Percentiles rank a stretch among this genome's conserved stretches.
phyloP scores from a whole-genome alignment of 35 echinoderm and acorn worm genomes.

The Ophiothrix spiculata region DNA sequence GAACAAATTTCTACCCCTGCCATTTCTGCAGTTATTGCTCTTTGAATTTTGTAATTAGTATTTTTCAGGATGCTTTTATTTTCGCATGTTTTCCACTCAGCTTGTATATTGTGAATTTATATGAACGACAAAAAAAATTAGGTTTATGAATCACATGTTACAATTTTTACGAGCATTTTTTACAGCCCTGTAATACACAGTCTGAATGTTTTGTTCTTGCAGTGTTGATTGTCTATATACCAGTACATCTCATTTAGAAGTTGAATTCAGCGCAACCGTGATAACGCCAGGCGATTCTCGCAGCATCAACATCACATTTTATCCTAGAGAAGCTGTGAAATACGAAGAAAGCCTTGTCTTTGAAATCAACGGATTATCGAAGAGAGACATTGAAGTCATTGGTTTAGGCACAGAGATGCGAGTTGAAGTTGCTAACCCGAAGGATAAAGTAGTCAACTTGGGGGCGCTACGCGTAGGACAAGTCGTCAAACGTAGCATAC shows the following conservation, averaged over 20 bases:
- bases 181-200: too few relatives aligned
- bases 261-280: constrained; percentile 77
- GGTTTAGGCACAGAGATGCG: constrained; percentile 89
- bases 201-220: neutral
- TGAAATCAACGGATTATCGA: constrained; percentile 93
- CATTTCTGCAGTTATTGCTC: too few relatives aligned
- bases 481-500: constrained; percentile 69
- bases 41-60: too few relatives aligned
- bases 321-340: constrained; percentile 67
- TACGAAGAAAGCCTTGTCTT: constrained; percentile 79
- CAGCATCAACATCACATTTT: constrained; percentile 85
- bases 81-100: too few relatives aligned
- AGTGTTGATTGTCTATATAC: constrained; percentile 89
- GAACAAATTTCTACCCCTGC: too few relatives aligned
- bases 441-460: constrained; percentile 81
- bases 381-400: constrained; percentile 63
- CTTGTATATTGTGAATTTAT: too few relatives aligned
- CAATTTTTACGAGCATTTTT: too few relatives aligned
- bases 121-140: too few relatives aligned
- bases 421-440: constrained; percentile 88
- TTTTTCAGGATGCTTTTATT: too few relatives aligned
- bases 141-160: too few relatives aligned
- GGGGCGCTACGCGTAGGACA: constrained; percentile 72
- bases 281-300: constrained; percentile 69
- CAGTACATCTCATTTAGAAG: constrained; percentile 75